Evolutionary conservation across 1,140 invertebrate genomes (phyloP).

Genomic region (Pentalonia nigronervosa): DNA sequence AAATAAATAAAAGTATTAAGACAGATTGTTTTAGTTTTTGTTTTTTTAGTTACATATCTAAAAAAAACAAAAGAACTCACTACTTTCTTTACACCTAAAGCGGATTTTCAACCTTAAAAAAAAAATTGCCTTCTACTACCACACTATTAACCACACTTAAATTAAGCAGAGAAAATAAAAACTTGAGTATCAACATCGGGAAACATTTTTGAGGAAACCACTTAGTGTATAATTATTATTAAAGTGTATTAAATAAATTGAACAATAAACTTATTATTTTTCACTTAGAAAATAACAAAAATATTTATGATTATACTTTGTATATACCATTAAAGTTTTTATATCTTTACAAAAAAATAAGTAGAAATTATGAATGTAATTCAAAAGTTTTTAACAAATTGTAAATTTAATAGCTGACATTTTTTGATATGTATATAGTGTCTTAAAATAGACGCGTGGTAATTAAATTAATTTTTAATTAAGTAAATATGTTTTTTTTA

Average conservation of each 20-base stretch:
- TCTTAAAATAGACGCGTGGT: background rate
- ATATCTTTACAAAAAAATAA: background rate
- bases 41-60: background rate
- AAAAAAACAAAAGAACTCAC: background rate
- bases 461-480: background rate
- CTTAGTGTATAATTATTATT: background rate
- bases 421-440: background rate
- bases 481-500: background rate
- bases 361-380: background rate
- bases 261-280: background rate
- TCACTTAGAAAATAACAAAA: background rate
- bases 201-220: background rate
- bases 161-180: background rate
- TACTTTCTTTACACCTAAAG: background rate
- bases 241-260: background rate
- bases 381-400: background rate
- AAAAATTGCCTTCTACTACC: background rate
- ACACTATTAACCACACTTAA: background rate
- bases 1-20: conserved; percentile 46
- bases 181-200: background rate
- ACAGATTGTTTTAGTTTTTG: conserved; percentile 13
- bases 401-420: background rate
- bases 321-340: background rate
- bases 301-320: background rate
- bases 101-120: background rate